Evolutionary conservation across 1,140 invertebrate genomes (phyloP).

Genomic region (Stegodyphus dumicola): DNA sequence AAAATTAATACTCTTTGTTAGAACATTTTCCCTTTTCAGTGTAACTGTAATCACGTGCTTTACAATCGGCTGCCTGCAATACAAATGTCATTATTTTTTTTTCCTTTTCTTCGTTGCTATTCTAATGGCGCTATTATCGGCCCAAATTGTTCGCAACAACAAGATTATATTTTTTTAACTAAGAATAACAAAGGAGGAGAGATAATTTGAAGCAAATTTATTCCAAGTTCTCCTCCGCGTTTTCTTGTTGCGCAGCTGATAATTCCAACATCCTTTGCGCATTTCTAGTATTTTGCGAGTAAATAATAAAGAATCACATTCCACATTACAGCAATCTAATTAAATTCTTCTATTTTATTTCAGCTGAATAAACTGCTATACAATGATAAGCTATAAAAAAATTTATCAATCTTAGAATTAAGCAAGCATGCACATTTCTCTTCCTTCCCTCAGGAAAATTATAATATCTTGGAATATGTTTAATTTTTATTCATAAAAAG

Average conservation of each 20-base stretch:
- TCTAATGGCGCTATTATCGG: constrained; percentile 27
- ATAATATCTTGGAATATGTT: too few relatives aligned
- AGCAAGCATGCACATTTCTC: too few relatives aligned
- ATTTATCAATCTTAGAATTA: too few relatives aligned
- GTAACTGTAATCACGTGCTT: constrained; percentile 17
- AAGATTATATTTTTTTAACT: constrained; percentile 5
- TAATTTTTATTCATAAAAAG: too few relatives aligned
- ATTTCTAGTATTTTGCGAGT: too few relatives aligned
- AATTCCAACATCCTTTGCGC: too few relatives aligned
- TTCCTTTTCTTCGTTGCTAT: background rate
- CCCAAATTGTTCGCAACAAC: constrained; percentile 16
- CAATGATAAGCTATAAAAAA: too few relatives aligned
- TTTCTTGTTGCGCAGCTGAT: background rate
- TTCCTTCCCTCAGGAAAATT: too few relatives aligned
- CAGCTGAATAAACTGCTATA: too few relatives aligned
- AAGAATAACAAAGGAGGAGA: constrained; percentile 12
- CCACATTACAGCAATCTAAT: too few relatives aligned
- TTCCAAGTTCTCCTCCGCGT: background rate
- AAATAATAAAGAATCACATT: too few relatives aligned
- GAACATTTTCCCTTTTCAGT: constrained; percentile 9
- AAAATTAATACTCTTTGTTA: constrained; percentile 25
- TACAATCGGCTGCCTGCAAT: constrained; percentile 16
- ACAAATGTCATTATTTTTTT: constrained; percentile 28
- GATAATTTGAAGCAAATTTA: constrained; percentile 24
- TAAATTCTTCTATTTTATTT: too few relatives aligned